Conservation (phyloP, 2,113 vertebrate genomes). For the Nerophis lumbriciformis region DNA sequence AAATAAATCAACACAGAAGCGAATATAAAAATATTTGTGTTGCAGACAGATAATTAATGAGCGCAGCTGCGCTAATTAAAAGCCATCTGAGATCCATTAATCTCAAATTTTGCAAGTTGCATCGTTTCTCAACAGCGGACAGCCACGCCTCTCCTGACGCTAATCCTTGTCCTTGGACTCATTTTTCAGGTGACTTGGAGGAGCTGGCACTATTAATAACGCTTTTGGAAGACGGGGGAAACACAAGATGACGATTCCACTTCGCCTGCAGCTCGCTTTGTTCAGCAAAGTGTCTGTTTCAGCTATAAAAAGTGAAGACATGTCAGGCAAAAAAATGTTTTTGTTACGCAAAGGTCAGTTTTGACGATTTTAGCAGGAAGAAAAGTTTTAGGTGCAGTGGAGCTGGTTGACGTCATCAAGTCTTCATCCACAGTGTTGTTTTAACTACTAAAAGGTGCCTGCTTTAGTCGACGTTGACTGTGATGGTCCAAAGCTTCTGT, state of each 20-base stretch:
- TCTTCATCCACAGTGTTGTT: too few relatives aligned
- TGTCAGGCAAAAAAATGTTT: too few relatives aligned
- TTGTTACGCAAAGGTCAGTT: too few relatives aligned
- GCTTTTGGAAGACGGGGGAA: constrained; percentile 54
- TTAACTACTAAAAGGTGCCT: too few relatives aligned
- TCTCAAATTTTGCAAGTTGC: constrained; percentile 84
- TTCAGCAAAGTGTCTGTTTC: not conserved
- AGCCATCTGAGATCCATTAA: constrained; percentile 98
- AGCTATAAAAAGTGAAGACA: not conserved
- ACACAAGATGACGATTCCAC: constrained; percentile 21
- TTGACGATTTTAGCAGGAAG: too few relatives aligned
- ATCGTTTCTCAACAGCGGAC: constrained; percentile 73
- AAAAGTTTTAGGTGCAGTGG: too few relatives aligned
- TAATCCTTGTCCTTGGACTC: constrained; percentile 75
- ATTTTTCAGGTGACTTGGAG: constrained; percentile 77
- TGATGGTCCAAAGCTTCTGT: too few relatives aligned
- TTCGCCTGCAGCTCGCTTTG: not conserved
- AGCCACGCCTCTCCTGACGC: constrained; percentile 74
- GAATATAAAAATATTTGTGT: constrained; percentile 99
- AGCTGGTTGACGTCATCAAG: too few relatives aligned
- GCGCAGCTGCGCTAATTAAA: constrained; percentile 99
- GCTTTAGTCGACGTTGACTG: too few relatives aligned
- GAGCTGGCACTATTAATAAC: constrained; percentile 63
- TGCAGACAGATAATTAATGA: constrained; percentile 94
- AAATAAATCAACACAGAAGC: constrained; percentile 99